Evolutionary conservation across 2,113 vertebrate species (phyloP), one percentile per base, ranked within the genome.

Genomic region (Barbus barbus): DNA sequence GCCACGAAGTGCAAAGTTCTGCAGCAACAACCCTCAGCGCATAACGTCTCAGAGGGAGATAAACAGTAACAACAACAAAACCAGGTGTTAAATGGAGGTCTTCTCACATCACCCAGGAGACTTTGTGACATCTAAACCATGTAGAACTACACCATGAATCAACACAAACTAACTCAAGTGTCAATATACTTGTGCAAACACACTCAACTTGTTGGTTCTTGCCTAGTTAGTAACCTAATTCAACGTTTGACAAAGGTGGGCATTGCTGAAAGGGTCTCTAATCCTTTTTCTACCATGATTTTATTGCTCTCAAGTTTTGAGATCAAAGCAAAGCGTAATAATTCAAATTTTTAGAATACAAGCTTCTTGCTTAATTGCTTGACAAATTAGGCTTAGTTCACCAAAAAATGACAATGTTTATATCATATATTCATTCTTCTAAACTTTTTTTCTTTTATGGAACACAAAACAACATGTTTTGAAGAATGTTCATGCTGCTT

Each of bases 121-220:
- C 61, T 33, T 33, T 48, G 41, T 67, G 38, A 67, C 78, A 48
- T 80, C 24, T 65, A 28, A 44, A 63, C 38, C 24, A 0, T 48
- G 38, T 33, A 18, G 22, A 41, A n/a, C 77, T 44, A 41, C n/a
- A 60, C 28, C 36, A 63, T 24, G 26, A 81, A 65, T 46, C 76
- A 81, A 31, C 26, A 67, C 61, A 67, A 51, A 33, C 71, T 5
- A 8, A 44, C 16, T 26, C 61, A 33, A 69, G 71, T 24, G 24
- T 61, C 4, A 22, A 41, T 3, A 41, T 18, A 46, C 53, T 31
- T 69, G 38, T 13, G 53, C n/a, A 73, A 20, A 48, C 72, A 86
- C 71, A 84, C 44, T 63, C 71, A 75, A 84, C 73, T 33, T 76
- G 58, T 69, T 76, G 44, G 44, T 72, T 67, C 46, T 69, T 78